A percentile compares a stretch with the other conserved stretches of the same genome.
These are phyloP conservation scores for Rhabditoides inermis DNA, from an alignment of 2,888 invertebrate species.

Conservation along the genomic window DNA sequence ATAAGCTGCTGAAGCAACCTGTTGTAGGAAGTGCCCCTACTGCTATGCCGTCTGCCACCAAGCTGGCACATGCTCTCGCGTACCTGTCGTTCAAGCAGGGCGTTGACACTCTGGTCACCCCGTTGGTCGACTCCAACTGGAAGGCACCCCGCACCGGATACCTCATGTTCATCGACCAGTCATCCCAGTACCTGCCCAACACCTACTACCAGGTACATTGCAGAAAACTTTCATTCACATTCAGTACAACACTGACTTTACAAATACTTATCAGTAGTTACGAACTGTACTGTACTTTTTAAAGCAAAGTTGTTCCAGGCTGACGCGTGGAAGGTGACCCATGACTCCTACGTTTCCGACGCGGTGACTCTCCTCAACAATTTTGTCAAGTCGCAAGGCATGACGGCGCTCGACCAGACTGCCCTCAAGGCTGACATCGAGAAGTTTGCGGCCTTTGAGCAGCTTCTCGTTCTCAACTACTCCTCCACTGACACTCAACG, in stretches of 20 bases:
- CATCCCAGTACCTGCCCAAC: slow-evolving; percentile 18
- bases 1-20: too few relatives aligned
- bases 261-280: too few relatives aligned
- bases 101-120: slow-evolving; percentile 23
- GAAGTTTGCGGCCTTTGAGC: slow-evolving; percentile 11
- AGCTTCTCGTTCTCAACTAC: slow-evolving; percentile 15
- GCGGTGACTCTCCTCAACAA: slow-evolving; percentile 8
- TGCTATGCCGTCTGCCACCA: slow-evolving; percentile 11
- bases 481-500: slow-evolving; percentile 5
- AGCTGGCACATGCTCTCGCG: slow-evolving; percentile 19
- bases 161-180: slow-evolving; percentile 26
- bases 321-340: slow-evolving; percentile 18
- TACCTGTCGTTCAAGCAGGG: slow-evolving; percentile 22
- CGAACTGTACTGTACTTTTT: too few relatives aligned
- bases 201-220: too few relatives aligned
- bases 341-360: slow-evolving; percentile 10
- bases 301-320: too few relatives aligned
- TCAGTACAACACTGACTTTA: too few relatives aligned
- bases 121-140: slow-evolving; percentile 30
- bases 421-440: background rate
- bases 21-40: background rate
- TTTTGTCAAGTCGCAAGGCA: slow-evolving; percentile 5
- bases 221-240: too few relatives aligned
- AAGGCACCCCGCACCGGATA: slow-evolving; percentile 20
- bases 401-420: background rate